Percentiles rank a stretch among this genome's conserved stretches.
Conservation (phyloP, 2,888 invertebrate genomes). For the Scaptomyza polygonia region DNA sequence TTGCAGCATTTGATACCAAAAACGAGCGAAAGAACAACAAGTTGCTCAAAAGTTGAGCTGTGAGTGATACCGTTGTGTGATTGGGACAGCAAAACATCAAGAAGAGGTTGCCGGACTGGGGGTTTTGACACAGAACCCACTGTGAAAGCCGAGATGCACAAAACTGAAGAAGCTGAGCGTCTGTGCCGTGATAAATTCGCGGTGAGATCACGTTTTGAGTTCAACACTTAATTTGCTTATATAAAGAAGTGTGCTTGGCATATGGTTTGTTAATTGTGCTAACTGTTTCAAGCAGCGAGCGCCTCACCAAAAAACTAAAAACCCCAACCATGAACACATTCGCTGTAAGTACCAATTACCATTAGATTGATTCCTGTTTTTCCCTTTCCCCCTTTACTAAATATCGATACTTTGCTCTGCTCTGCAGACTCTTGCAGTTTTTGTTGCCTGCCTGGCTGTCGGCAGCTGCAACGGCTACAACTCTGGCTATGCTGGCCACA, state of each 20-base stretch:
- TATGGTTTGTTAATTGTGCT: constrained; percentile 74
- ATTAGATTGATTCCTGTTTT: constrained; percentile 26
- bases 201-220: constrained; percentile 75
- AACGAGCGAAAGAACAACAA: constrained; percentile 26
- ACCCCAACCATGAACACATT: constrained; percentile 75
- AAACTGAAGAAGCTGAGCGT: constrained; percentile 18
- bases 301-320: constrained; percentile 51
- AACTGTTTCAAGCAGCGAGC: constrained; percentile 69
- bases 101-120: constrained; percentile 5
- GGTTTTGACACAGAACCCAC: too few species aligned
- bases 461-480: constrained; percentile 58
- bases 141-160: constrained; percentile 5
- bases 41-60: constrained; percentile 13
- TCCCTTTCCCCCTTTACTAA: constrained; percentile 9
- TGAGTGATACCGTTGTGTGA: constrained; percentile 40
- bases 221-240: constrained; percentile 71
- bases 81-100: constrained; percentile 23
- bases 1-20: constrained; percentile 22
- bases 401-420: constrained; percentile 10
- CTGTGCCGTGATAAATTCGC: constrained; percentile 68
- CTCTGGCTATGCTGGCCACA: constrained; percentile 32
- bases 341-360: constrained; percentile 68
- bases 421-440: constrained; percentile 65
- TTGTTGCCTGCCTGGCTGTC: constrained; percentile 60
- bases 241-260: constrained; percentile 73